Base-by-base conservation (phyloP, 2,113 vertebrate species). In the Caranx ignobilis region DNA sequence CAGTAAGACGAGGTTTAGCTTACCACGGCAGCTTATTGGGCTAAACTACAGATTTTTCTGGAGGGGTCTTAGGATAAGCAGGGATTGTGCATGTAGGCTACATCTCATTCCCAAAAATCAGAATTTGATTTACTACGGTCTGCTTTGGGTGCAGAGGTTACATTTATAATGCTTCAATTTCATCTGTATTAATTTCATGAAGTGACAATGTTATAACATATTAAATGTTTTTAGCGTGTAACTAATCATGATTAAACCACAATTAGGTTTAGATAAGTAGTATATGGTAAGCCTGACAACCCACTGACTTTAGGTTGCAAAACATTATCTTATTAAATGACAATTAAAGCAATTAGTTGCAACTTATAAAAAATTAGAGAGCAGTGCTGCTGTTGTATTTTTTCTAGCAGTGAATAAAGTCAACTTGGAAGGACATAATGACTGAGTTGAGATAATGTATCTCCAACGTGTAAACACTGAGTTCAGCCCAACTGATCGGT, bases 41-140 rank as follows among this genome's bases (percentile, higher is more conserved):
- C 75, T 90, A 79, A 89, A 90, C 55, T 59, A 66, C 61, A 57
- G 79, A 65, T 85, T 62, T 85, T 45, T 66, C 68, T 50, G 50
- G 34, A 71, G 73, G 83, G 84, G 65, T 87, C 66, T 91, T 66
- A 13, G 71, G 81, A 89, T 93, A 84, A 94, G 77, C 86, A 67
- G 85, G 90, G 90, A 93, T 93, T 93, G 71, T 31, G 41, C 75
- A 86, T 89, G 78, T 91, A 72, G 82, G 74, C 69, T 79, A 60
- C 71, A 78, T 72, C 67, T 11, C 60, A 60, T 77, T 86, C 67
- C 83, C 79, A 77, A 92, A 92, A 88, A 75, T 77, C 61, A 26
- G 81, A 87, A 75, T 82, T 79, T 82, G 74, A 77, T 75, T 71
- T 37, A 18, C 73, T 68, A 16, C 32, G 37, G 19, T 63, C 71